Percentiles rank a stretch among this genome's conserved stretches.
Conservation (phyloP, 2,113 vertebrate genomes). For the Okapia johnstoni region DNA sequence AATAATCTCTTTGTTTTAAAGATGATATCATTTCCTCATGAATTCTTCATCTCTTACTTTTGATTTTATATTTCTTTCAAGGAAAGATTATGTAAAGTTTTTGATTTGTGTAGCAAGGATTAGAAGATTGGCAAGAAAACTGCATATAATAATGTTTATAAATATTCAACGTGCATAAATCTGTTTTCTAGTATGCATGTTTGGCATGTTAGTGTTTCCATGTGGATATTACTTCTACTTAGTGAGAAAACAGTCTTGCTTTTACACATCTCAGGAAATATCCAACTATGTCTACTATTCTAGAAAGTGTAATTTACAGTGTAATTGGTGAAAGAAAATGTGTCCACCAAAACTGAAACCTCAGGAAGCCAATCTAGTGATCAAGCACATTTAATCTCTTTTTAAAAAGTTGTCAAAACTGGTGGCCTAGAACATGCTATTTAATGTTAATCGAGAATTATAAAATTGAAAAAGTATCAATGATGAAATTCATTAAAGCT, state of each 20-base stretch:
- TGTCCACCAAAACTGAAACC: not conserved
- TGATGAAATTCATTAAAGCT: not conserved
- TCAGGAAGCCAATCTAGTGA: not conserved
- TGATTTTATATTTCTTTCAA: not conserved
- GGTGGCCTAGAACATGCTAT: not conserved
- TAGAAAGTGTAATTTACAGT: not conserved
- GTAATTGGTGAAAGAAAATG: not conserved
- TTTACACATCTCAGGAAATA: not conserved
- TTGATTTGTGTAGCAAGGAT: not conserved
- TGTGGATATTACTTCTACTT: not conserved
- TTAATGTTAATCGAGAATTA: not conserved
- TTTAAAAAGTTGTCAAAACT: not conserved
- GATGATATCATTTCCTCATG: not conserved
- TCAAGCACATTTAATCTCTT: not conserved
- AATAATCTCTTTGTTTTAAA: not conserved
- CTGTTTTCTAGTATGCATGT: not conserved
- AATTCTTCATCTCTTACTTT: not conserved
- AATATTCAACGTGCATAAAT: not conserved
- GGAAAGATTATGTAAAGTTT: not conserved
- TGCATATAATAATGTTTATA: not conserved
- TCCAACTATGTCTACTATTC: not conserved
- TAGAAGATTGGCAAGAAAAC: not conserved
- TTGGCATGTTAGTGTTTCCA: not conserved
- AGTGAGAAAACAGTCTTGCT: not conserved
- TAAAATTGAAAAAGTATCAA: not conserved